Conservation (phyloP, 1,140 invertebrate species). For the Atopsyche davidsoni region DNA sequence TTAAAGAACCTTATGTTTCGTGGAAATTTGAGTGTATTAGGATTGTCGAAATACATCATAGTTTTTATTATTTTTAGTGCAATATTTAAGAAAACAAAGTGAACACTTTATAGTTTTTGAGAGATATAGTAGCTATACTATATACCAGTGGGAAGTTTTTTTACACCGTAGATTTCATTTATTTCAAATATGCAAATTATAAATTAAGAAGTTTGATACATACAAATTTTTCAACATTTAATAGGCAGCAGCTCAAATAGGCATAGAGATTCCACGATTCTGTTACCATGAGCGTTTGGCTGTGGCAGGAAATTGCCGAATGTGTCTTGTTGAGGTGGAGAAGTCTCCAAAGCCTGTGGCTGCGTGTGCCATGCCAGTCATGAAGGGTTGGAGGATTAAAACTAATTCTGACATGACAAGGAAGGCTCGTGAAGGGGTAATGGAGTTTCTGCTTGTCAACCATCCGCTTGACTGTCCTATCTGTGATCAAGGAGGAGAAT, state of each 20-base stretch:
- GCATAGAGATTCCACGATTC: slow-evolving; percentile 97
- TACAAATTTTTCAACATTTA: slow-evolving; percentile 13
- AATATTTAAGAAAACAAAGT: too few species aligned
- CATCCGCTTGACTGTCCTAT: slow-evolving; percentile 99
- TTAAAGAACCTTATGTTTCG: too few species aligned
- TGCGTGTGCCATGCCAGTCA: slow-evolving; percentile 99
- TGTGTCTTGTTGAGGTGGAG: slow-evolving; percentile 99
- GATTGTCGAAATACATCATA: too few species aligned
- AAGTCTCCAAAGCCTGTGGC: slow-evolving; percentile 93
- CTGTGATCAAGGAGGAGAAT: slow-evolving; percentile 99
- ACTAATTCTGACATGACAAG: slow-evolving; percentile 94
- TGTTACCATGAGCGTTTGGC: slow-evolving; percentile 98
- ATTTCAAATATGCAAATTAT: too few species aligned
- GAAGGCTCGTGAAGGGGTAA: slow-evolving; percentile 95
- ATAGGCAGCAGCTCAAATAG: slow-evolving; percentile 90
- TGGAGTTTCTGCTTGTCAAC: slow-evolving; percentile 98
- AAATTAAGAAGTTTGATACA: neutral
- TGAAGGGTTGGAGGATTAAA: slow-evolving; percentile 95
- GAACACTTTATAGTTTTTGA: too few species aligned
- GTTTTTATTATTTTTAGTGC: too few species aligned
- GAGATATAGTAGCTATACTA: too few species aligned
- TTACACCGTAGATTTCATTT: too few species aligned
- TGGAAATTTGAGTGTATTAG: too few species aligned
- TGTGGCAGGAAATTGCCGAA: slow-evolving; percentile 96
- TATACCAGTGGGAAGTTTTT: too few species aligned